Conservation (phyloP, 2,888 invertebrate genomes). For the Cantharis rufa region DNA sequence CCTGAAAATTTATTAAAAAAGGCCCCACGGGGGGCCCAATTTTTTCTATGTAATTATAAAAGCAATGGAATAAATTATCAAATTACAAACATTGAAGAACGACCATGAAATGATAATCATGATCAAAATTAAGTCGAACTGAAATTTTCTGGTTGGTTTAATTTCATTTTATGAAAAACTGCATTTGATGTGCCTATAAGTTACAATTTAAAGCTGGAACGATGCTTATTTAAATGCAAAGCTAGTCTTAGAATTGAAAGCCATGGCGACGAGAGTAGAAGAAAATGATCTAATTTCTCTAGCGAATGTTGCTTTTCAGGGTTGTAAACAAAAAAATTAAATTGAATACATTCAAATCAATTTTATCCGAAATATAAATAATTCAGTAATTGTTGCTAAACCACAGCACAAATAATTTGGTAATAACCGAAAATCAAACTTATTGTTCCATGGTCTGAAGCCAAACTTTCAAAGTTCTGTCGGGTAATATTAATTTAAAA, state of each 20-base stretch:
- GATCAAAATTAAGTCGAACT: neutral
- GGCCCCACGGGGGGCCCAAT: no score
- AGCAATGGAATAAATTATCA: no score
- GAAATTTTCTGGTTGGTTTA: neutral
- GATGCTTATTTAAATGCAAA: neutral
- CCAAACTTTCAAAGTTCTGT: neutral
- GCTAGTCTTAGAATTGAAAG: neutral
- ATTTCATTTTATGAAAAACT: neutral
- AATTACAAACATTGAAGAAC: no score
- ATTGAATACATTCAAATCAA: neutral
- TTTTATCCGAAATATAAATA: no score
- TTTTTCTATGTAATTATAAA: no score
- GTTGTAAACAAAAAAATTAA: neutral
- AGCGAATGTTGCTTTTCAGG: neutral
- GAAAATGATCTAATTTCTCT: neutral
- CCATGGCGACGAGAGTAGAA: neutral
- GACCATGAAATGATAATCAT: no score
- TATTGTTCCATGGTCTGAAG: no score
- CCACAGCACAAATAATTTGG: no score
- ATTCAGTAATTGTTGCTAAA: no score
- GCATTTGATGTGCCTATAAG: neutral
- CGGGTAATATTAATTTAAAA: neutral
- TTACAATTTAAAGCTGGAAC: neutral
- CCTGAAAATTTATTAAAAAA: no score
- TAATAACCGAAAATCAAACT: no score